A percentile compares a stretch with the other conserved stretches of the same genome.
These are phyloP conservation scores for Dyspetes luteomarginatus DNA, from an alignment of 2,888 invertebrate genomes.

Conservation along the genomic window DNA sequence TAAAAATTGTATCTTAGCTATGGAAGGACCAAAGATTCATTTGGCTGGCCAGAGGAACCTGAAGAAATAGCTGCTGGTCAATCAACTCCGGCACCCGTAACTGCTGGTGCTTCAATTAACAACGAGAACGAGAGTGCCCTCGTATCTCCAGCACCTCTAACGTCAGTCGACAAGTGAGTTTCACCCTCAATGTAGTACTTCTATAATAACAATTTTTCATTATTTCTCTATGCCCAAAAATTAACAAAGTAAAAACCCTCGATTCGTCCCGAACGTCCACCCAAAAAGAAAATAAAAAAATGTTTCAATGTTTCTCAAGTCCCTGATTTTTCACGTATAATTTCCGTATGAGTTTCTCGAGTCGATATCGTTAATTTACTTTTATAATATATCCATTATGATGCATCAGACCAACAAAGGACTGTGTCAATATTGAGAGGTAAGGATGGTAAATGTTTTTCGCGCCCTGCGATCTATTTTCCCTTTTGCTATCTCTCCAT, in stretches of 20 bases:
- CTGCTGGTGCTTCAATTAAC: slow-evolving; percentile 76
- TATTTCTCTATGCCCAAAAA: slow-evolving; percentile 6
- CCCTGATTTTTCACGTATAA: slow-evolving; percentile 42
- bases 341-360: slow-evolving; percentile 43
- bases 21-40: slow-evolving; percentile 97
- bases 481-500: slow-evolving; percentile 1
- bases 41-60: slow-evolving; percentile 98
- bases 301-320: slow-evolving; percentile 36
- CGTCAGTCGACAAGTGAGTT: slow-evolving; percentile 86
- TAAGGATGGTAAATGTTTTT: slow-evolving; percentile 73
- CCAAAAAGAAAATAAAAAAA: too few species aligned
- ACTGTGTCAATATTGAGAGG: slow-evolving; percentile 81
- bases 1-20: slow-evolving; percentile 85
- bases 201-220: neutral
- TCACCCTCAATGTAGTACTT: slow-evolving; percentile 17
- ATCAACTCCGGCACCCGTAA: slow-evolving; percentile 78
- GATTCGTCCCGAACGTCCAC: slow-evolving; percentile 51
- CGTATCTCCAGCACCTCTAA: slow-evolving; percentile 84
- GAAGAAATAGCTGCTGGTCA: slow-evolving; percentile 88
- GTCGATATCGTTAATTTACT: slow-evolving; percentile 63
- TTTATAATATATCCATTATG: slow-evolving; percentile 71
- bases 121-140: slow-evolving; percentile 82
- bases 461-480: slow-evolving; percentile 46
- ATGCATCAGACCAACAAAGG: slow-evolving; percentile 81
- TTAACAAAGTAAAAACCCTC: slow-evolving; percentile 29